Conservation (phyloP, 2,113 vertebrate genomes). For the Triplophysa dalaica region DNA sequence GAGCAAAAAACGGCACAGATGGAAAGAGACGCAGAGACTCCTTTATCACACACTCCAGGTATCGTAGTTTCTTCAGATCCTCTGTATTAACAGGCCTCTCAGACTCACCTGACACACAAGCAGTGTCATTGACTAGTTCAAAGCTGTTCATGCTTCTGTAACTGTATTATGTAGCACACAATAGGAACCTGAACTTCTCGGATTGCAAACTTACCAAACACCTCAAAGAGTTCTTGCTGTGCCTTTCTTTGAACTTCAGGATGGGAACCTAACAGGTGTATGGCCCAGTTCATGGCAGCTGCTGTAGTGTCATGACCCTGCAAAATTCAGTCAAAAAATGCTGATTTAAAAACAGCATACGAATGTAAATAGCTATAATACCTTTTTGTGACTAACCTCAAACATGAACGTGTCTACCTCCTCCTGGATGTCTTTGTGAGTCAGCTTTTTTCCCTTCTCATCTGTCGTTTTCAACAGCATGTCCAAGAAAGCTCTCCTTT, state of each 20-base stretch:
- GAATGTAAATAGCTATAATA: not conserved
- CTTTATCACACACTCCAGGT: conserved; percentile 92
- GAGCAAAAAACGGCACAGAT: conserved; percentile 89
- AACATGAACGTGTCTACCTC: conserved; percentile 99
- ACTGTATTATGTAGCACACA: not conserved
- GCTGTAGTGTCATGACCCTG: conserved; percentile 96
- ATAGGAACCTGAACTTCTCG: not conserved
- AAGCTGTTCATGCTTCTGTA: not conserved
- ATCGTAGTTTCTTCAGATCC: conserved; percentile 86
- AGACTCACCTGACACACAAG: conserved; percentile 72
- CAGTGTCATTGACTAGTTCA: not conserved
- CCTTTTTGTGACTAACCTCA: conserved; percentile 72
- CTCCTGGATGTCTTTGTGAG: conserved; percentile 83
- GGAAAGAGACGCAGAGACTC: conserved; percentile 89
- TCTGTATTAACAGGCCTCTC: conserved; percentile 75
- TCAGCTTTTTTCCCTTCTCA: conserved; percentile 83
- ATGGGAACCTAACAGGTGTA: conserved; percentile 85
- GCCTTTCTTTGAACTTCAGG: conserved; percentile 83
- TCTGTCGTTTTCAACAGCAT: conserved; percentile 84
- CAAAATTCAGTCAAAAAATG: conserved; percentile 26
- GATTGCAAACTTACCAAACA: conserved; percentile 80
- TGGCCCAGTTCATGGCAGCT: conserved; percentile 82
- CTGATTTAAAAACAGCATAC: not conserved
- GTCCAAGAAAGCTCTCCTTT: conserved; percentile 87
- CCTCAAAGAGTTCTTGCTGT: conserved; percentile 83